A percentile compares a stretch with the other conserved stretches of the same genome.
Conservation (phyloP, 2,888 invertebrate genomes). For the Leucania comma region DNA sequence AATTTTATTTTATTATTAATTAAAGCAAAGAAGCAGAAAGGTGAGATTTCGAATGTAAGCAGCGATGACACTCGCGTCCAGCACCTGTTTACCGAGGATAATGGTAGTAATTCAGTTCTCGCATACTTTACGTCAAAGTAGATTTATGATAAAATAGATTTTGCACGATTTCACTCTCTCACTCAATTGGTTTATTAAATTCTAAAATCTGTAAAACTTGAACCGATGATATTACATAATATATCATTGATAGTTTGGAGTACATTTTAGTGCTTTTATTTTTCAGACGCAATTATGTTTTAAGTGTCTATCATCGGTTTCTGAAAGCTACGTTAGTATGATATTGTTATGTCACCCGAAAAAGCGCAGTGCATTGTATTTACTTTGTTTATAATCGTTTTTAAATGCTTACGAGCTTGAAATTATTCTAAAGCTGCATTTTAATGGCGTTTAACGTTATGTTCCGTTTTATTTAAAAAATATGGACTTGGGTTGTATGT, state of each 20-base stretch:
- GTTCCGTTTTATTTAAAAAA: slow-evolving; percentile 45
- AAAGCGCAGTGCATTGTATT: slow-evolving; percentile 39
- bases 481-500: slow-evolving; percentile 52
- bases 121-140: slow-evolving; percentile 49
- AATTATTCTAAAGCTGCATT: slow-evolving; percentile 49
- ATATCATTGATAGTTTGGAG: slow-evolving; percentile 23
- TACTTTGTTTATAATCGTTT: slow-evolving; percentile 22
- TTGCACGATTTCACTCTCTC: slow-evolving; percentile 54
- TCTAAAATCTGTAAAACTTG: slow-evolving; percentile 34
- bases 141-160: slow-evolving; percentile 45
- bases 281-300: slow-evolving; percentile 41
- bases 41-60: slow-evolving; percentile 82
- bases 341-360: slow-evolving; percentile 39
- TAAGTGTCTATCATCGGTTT: slow-evolving; percentile 49
- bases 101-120: slow-evolving; percentile 79
- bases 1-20: slow-evolving; percentile 79
- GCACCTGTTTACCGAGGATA: slow-evolving; percentile 78
- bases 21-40: slow-evolving; percentile 89
- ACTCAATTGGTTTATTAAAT: slow-evolving; percentile 44
- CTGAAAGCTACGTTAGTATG: slow-evolving; percentile 46
- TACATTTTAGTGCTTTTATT: slow-evolving; percentile 43
- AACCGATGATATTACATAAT: slow-evolving; percentile 27
- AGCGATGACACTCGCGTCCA: slow-evolving; percentile 78
- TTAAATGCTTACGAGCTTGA: slow-evolving; percentile 29
- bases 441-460: slow-evolving; percentile 45